phyloP scores from a whole-genome alignment of 2,888 invertebrate genomes.

The Lasioglossum pauxillum region DNA sequence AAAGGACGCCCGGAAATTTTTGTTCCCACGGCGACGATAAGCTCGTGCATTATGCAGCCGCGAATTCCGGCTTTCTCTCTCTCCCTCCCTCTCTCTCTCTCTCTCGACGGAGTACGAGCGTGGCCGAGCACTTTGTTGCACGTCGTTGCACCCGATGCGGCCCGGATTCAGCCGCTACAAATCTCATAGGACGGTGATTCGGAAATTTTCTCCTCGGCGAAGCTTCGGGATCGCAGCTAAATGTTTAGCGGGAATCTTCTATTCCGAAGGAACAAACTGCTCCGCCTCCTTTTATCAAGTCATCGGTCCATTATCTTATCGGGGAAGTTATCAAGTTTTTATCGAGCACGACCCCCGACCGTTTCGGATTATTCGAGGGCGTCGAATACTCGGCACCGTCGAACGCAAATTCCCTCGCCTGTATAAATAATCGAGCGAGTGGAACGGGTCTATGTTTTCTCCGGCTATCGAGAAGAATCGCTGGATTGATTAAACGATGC shows the following conservation, averaged over 20 bases:
- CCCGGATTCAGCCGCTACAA: constrained; percentile 45
- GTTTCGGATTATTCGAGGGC: neutral
- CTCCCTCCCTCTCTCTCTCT: neutral
- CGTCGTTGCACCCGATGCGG: constrained; percentile 43
- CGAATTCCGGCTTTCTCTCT: neutral
- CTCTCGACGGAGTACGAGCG: constrained; percentile 2
- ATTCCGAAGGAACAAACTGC: neutral
- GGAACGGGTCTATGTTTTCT: neutral
- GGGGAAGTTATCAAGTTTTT: neutral
- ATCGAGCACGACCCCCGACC: neutral
- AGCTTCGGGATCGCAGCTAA: constrained; percentile 4
- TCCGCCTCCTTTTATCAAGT: neutral
- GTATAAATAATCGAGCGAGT: constrained; percentile 2
- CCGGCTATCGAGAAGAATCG: neutral
- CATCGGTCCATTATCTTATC: constrained; percentile 10
- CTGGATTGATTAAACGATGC: neutral
- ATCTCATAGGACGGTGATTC: constrained; percentile 42
- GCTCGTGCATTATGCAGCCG: constrained; percentile 53
- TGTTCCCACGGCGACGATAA: constrained; percentile 36
- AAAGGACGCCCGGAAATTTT: constrained; percentile 34
- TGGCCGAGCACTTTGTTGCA: constrained; percentile 41
- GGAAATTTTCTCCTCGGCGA: constrained; percentile 27
- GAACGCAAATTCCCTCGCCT: neutral
- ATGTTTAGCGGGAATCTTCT: constrained; percentile 17
- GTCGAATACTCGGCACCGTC: neutral